Evolutionary conservation across 2,888 invertebrate species (phyloP), one percentile per base, ranked within the genome.

Genomic region (Clitarchus hookeri): DNA sequence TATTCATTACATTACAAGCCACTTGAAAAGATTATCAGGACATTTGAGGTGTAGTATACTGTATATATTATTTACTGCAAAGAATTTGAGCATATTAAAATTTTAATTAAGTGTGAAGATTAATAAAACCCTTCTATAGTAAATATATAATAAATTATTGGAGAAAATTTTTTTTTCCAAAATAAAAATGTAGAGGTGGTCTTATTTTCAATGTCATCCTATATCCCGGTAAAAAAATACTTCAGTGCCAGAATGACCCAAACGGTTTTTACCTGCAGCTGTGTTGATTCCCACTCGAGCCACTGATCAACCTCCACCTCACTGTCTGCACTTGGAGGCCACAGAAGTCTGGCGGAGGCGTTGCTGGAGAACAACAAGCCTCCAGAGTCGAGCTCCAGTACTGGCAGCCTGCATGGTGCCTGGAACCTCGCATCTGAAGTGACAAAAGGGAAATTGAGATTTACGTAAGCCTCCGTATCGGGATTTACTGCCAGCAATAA

Each of bases 281-380:
- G 91, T 88, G 91, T 88, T 27, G 90, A 88, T 86, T 92, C 92
- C 92, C 92, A 92, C 87, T 92, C 92, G 27, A 92, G 89, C 92
- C 92, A 92, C 86, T 91, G 90, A 86, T 91, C 91, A 65, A 90
- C 90, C 44, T 88, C 26, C 88, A 90, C 87, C 84, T 89, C 89
- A 25, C 89, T 87, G 84, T 90, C 90, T 85, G 91, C 91, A 44
- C 91, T 89, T 88, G 91, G 92, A 1, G 94, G 94, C 86, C 94
- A 92, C 84, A 97, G 91, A 90, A 94, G 95, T 90, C 94, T 94
- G 25, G 94, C 92, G 0, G 95, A 95, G 0, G 96, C 95, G 91
- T 95, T 95, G 85, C 95, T 93, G 82, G 96, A 95, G 91, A 96
- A 96, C 89, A 97, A 91, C 84, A 91, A 92, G 26, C 93, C 90